Evolutionary conservation across 2,797 vertebrate species (phyloP).

Genomic region (Melanogrammus aeglefinus): DNA sequence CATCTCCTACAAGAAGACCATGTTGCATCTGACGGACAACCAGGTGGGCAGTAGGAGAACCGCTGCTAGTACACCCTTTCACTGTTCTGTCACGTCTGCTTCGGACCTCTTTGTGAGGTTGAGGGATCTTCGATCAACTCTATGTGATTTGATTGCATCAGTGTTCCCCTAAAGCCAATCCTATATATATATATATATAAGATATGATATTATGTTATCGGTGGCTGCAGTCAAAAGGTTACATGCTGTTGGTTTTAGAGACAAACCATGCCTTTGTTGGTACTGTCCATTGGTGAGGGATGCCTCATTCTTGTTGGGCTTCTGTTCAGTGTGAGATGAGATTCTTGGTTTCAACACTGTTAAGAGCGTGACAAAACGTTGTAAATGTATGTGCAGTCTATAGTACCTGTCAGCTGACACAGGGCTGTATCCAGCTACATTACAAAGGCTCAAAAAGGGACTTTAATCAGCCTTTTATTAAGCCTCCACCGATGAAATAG

Average conservation of each 20-base stretch:
- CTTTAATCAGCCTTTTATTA: background rate
- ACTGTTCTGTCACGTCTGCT: background rate
- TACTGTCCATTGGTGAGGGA: background rate
- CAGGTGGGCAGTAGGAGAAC: conserved; percentile 70
- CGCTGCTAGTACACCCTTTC: background rate
- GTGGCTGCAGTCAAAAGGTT: background rate
- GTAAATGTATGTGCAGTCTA: background rate
- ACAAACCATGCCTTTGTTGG: background rate
- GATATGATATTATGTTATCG: background rate
- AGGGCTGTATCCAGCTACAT: background rate
- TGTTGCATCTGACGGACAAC: conserved; percentile 93
- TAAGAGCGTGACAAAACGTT: background rate
- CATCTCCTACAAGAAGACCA: conserved; percentile 94
- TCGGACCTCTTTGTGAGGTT: no score
- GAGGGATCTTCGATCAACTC: no score
- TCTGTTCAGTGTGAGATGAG: background rate
- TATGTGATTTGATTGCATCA: no score
- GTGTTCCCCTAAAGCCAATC: no score
- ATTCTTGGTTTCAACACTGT: background rate
- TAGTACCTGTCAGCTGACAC: background rate
- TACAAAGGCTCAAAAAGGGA: background rate
- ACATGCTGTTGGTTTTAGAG: background rate
- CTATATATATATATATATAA: no score
- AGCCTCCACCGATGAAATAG: background rate
- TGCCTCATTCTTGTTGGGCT: no score